Evolutionary conservation across 2,888 invertebrate genomes (phyloP), one percentile per base, ranked within the genome.

Genomic region (Allophyes oxyacanthae): DNA sequence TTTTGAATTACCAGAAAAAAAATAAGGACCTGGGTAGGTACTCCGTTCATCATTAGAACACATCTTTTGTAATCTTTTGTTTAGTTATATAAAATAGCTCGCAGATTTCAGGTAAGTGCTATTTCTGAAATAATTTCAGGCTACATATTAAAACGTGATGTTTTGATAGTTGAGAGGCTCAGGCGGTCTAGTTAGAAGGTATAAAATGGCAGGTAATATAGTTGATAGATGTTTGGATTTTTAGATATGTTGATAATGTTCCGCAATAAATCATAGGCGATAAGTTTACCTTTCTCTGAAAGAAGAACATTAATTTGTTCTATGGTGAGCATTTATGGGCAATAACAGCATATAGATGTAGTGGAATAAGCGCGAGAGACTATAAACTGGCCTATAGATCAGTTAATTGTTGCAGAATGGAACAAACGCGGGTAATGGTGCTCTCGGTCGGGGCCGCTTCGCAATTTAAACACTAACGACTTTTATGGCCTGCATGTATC

Each of bases 391-490:
- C 52, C 44, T 69, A 69, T 69, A 75, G 77, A 79, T 77, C 72
- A 74, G 73, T 66, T 81, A 82, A 83, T 82, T 81, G 81, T 76
- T 62, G 69, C 72, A 71, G 76, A 82, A 77, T 80, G 74, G 72
- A 72, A 75, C 77, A 79, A 82, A 83, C 71, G 75, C 64, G 71
- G 69, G 75, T 79, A 83, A 84, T 82, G 76, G 78, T 68, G 73
- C 74, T 64, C 75, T 70, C 75, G 75, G 79, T 77, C 76, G 74
- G 68, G 71, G 75, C 70, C 78, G 78, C 72, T 74, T 68, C 72
- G 78, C 71, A 77, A 84, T 84, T 83, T 83, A 79, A 79, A 78
- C 81, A 72, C 74, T 84, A 85, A 85, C 80, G 80, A 80, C 81
- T 81, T 84, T 84, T 84, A 84, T 79, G 77, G 81, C 70, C 64